Base-by-base conservation (phyloP, 2,113 vertebrate genomes). In the Lasiurus borealis region DNA sequence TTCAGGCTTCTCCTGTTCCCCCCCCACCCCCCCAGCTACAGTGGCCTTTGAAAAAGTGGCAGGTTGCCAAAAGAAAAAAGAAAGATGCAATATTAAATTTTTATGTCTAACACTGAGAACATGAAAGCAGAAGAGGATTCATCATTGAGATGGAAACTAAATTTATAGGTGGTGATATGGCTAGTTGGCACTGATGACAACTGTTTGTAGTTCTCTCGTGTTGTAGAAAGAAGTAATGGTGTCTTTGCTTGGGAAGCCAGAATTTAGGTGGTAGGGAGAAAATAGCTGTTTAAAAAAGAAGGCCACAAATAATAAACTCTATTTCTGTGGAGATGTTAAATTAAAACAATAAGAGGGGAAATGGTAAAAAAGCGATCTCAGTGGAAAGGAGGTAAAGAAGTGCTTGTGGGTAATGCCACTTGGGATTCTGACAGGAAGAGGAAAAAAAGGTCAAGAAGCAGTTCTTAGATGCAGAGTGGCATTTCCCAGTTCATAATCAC, bases 61-160 rank as follows among this genome's bases (percentile, higher is more conserved):
- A n/a, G 36, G 84, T 8, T 88, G 23, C 19, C 25, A n/a, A 85
- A n/a, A 44, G n/a, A n/a, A n/a, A n/a, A n/a, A n/a, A n/a, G 23
- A 57, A 36, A 23, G 1, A 27, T 23, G 11, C 31, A 40, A 64
- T 82, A 71, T 76, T 85, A 91, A 88, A 89, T 92, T 3, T 19
- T 69, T 84, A 44, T 54, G n/a, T 78, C 75, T 21, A 85, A 85
- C n/a, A 68, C 16, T 64, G 54, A 95, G 13, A 83, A 72, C 23
- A 62, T 29, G 62, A 85, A 88, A 72, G 71, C 21, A 52, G 86
- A 96, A 57, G 52, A 92, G 31, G 91, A 88, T 71, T 94, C n/a
- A 75, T 81, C 48, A 64, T 10, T 80, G 71, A 88, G 34, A 59
- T 48, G 16, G 44, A 95, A 87, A 82, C 5, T 62, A 76, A 88